Evolutionary conservation across 2,113 vertebrate genomes (phyloP).

Genomic region (Lates calcarifer): DNA sequence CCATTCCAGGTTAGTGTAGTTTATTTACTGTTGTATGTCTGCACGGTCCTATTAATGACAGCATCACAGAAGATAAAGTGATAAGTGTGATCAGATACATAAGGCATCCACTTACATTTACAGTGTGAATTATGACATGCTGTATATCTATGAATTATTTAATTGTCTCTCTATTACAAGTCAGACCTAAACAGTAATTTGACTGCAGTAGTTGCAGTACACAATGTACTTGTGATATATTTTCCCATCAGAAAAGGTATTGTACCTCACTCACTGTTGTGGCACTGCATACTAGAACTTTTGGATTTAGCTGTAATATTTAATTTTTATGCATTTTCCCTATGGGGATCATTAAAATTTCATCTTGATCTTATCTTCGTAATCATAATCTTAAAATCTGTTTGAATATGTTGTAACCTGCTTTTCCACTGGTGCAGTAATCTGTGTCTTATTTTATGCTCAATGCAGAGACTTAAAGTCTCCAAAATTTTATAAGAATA

Average conservation of each 20-base stretch:
- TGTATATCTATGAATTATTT: conserved; percentile 48
- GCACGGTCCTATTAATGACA: conserved; percentile 12
- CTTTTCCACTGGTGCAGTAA: conserved; percentile 66
- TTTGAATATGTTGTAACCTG: conserved; percentile 69
- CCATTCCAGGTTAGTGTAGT: conserved; percentile 1
- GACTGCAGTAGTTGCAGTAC: conserved; percentile 4
- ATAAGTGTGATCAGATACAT: background rate
- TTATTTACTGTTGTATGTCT: background rate
- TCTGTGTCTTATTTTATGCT: conserved; percentile 45
- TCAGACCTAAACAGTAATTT: conserved; percentile 2
- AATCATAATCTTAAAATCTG: conserved; percentile 71
- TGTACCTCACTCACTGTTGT: conserved; percentile 27
- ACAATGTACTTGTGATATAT: background rate
- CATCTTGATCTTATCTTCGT: conserved; percentile 71
- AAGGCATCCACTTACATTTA: background rate
- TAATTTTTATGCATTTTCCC: conserved; percentile 66
- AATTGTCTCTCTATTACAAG: background rate
- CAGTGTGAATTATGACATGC: conserved; percentile 31
- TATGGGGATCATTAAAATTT: conserved; percentile 74
- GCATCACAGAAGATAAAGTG: background rate
- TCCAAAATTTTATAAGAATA: conserved; percentile 22
- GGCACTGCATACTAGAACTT: conserved; percentile 31
- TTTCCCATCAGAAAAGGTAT: conserved; percentile 3
- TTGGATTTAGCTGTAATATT: conserved; percentile 60
- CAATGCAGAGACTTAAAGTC: background rate